Base-by-base conservation (phyloP, 2,888 invertebrate species). In the Invenusta paracnida region DNA sequence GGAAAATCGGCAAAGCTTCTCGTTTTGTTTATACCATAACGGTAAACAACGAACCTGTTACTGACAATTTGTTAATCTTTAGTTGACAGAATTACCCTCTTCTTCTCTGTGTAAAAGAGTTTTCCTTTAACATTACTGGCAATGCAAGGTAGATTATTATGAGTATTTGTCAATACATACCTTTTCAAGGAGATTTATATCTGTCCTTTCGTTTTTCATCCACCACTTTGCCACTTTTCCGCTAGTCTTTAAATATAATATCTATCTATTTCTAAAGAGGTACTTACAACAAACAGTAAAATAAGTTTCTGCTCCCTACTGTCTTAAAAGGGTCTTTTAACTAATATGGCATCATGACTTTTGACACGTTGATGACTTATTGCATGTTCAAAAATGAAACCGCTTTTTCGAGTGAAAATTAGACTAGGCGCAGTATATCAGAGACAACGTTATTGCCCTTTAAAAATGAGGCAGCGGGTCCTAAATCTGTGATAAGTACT, bases 11-110 rank as follows among this genome's bases (percentile, higher is more conserved):
- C 23, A 73, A 73, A 73, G 11, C 25, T 67, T 67, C 84, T 27
- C 66, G 28, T 27, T 84, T 29, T 84, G 84, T 84, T 84, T 84
- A 84, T 84, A 84, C 73, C 73, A 84, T n/a, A 84, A 28, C 67
- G 67, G 67, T 84, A 84, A 84, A 84, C 84, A 84, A 84, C 17
- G n/a, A 23, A 73, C 73, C 73, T 73, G 73, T 73, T 73, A 73
- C 73, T 73, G 73, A 73, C 73, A 73, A 73, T 73, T 73, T 73
- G 73, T 73, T 73, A 73, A 73, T 73, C 73, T 73, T 23, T 73
- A 23, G 73, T 73, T 73, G 73, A 73, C 73, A 73, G 73, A 73
- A 23, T 73, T 23, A 23, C 73, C n/a, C n/a, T n/a, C n/a, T n/a
- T n/a, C n/a, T n/a, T n/a, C n/a, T n/a, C n/a, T n/a, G n/a, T n/a